Base-by-base conservation (phyloP, 2,888 invertebrate species). In the Boloria euphrosyne region DNA sequence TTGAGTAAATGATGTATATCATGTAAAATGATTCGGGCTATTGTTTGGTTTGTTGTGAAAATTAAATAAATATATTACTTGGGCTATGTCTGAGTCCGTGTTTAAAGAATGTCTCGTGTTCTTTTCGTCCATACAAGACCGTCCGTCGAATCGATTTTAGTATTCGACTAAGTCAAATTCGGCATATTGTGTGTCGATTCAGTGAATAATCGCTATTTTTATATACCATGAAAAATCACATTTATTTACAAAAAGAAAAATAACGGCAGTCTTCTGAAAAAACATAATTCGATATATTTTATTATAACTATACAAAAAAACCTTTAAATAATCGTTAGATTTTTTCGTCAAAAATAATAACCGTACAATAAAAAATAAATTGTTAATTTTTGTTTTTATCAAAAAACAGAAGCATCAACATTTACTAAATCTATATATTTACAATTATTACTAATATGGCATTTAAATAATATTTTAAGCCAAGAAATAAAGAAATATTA, bases 371-470 rank as follows among this genome's bases (percentile, higher is more conserved):
- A 78, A 80, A 79, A 82, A 81, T 82, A 80, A 80, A 79, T 71
- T 71, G 78, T 80, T 80, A 80, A 44, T 78, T 74, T 77, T 75
- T 75, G 74, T 69, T 73, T 70, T 58, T 47, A 38, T 53, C 49
- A 61, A 68, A 69, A 79, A 88, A 86, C 80, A 83, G 80, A 87
- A 87, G 84, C 81, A 73, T 86, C 79, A 88, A 87, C 82, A 79
- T 84, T 83, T 81, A 81, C 80, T 84, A 87, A 87, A 80, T 77
- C 78, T 89, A 88, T 78, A 72, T 89, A 89, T 90, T 77, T 90
- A 91, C 89, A 90, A 69, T 84, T 86, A 87, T 78, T 79, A 84
- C 91, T 92, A 92, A 87, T 90, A 92, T 92, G 91, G 91, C 91
- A 85, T 86, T 89, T 83, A 84, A 82, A 83, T 81, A 82, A 80